Evolutionary conservation across 2,797 vertebrate species (phyloP).

Genomic region (Muscicapa comitata): DNA sequence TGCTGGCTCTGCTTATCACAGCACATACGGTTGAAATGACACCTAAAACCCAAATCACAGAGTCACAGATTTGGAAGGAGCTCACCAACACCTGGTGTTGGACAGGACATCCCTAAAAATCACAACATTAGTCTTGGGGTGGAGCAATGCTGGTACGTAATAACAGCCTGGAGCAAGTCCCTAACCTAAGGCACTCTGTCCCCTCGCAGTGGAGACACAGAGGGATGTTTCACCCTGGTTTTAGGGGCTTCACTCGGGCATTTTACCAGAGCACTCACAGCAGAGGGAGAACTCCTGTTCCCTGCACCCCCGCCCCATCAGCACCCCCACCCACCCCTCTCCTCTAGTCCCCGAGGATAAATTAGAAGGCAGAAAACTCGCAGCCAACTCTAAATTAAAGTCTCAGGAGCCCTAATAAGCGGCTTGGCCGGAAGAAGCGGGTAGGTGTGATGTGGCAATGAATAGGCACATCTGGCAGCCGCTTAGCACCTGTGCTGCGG

Average conservation of each 20-base stretch:
- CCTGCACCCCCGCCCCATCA: rapidly evolving
- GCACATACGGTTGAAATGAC: background rate
- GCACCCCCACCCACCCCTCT: background rate
- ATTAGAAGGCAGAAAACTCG: background rate
- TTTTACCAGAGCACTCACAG: rapidly evolving
- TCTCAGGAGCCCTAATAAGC: constrained; percentile 4
- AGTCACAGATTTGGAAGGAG: background rate
- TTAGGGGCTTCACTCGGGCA: rapidly evolving
- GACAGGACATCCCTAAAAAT: background rate
- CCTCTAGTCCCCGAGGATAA: rapidly evolving
- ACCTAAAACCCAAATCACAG: background rate
- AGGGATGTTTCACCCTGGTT: rapidly evolving
- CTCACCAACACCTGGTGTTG: background rate
- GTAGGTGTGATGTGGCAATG: constrained; percentile 46
- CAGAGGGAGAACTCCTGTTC: rapidly evolving
- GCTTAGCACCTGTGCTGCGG: constrained; percentile 3
- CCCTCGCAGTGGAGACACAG: background rate
- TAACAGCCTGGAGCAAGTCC: background rate
- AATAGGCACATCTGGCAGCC: constrained; percentile 24
- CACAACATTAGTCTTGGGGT: background rate
- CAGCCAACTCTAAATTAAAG: constrained; percentile 16
- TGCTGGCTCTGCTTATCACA: background rate
- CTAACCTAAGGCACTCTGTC: background rate
- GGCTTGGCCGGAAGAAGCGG: background rate
- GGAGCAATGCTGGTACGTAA: background rate